Percentiles rank a stretch among this genome's conserved stretches.
Conservation (phyloP, 2,797 vertebrate species). For the Pogoniulus pusillus region DNA sequence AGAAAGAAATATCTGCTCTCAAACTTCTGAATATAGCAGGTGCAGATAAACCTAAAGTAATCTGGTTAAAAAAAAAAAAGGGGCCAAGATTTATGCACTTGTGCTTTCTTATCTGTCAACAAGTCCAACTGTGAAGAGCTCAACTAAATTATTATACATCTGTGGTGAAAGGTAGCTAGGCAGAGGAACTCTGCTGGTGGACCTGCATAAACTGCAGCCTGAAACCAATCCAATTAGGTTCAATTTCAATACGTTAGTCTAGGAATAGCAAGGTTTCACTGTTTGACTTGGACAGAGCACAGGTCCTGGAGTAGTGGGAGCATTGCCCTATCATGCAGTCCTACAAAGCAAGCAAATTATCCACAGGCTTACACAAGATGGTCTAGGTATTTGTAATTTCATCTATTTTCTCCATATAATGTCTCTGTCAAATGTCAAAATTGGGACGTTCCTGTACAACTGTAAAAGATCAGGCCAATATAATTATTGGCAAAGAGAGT, state of each 20-base stretch:
- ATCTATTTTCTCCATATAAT: neutral
- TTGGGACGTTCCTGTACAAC: neutral
- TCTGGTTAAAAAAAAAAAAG: neutral
- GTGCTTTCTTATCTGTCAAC: neutral
- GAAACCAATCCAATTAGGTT: neutral
- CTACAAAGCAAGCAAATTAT: slow-evolving; percentile 1
- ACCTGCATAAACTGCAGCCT: neutral
- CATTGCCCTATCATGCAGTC: neutral
- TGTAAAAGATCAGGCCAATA: neutral
- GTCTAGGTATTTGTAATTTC: neutral
- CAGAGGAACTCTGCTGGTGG: neutral
- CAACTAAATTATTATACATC: neutral
- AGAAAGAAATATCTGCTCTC: neutral
- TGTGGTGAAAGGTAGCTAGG: neutral
- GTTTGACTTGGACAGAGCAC: slow-evolving; percentile 21
- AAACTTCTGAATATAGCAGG: neutral
- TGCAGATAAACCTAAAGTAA: neutral
- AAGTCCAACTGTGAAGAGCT: neutral
- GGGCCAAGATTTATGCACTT: neutral
- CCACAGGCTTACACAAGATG: neutral
- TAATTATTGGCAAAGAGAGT: neutral
- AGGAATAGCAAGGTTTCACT: neutral
- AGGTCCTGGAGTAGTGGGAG: neutral
- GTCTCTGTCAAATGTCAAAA: slow-evolving; percentile 12
- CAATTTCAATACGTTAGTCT: neutral